Evolutionary conservation across 2,113 vertebrate species (phyloP), one percentile per base, ranked within the genome.

Genomic region (Desmodus rotundus): DNA sequence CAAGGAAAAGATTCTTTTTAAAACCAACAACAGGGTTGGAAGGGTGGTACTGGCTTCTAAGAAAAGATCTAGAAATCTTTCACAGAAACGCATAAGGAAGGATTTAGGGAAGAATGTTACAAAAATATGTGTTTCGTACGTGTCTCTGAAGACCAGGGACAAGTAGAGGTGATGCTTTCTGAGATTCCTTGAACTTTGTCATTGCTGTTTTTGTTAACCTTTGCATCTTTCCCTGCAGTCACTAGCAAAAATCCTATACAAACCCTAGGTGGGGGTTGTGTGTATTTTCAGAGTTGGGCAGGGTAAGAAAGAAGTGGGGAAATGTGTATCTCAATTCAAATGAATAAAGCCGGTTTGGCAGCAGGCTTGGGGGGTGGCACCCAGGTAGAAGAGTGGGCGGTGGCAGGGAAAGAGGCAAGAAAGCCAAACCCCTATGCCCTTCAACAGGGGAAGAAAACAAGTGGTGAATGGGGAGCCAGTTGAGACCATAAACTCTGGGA

Each of bases 311-410:
- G 56, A 96, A 91, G 77, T 68, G 33, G 67, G 24, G 58, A 96
- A 84, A 90, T 82, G 33, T 74, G 61, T 94, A 50, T 81, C 88
- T 95, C 50, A 15, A 83, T 70, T 93, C 58, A 96, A 88, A 95
- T 83, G 65, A 91, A 96, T 94, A 94, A 78, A 94, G 73, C 82
- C 3, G 0, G 56, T 93, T 95, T 91, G 61, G 83, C 83, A 91
- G 54, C 52, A 95, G 86, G 52, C 65, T 65, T 94, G 50, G 43
- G 61, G 76, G 76, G 47, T 94, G 74, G 38, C 86, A 91, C 78
- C 47, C 81, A 74, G 68, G 74, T 87, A 84, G 74, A 95, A 94
- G 70, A 89, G 43, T 93, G 61, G 76, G 85, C 4, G 2, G 65
- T 78, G 17, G 65, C 28, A 9, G 58, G n/a, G 72, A 94, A 95